Conservation (phyloP, 2,113 vertebrate species). For the Motacilla tschutschensis region DNA sequence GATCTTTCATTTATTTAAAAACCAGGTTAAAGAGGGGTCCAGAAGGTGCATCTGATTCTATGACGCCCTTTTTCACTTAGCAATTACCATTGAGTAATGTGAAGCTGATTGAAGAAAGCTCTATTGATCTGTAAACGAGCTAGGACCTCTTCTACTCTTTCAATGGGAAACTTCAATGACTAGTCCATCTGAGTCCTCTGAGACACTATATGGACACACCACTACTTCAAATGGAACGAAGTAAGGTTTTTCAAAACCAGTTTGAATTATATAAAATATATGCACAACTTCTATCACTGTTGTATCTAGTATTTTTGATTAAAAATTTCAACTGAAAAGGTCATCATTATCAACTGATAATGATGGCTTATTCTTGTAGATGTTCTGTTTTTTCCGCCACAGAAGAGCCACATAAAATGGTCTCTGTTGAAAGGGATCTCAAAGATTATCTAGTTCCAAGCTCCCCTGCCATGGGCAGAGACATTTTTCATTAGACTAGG, state of each 20-base stretch:
- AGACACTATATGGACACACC: background rate
- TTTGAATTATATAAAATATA: background rate
- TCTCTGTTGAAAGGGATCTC: background rate
- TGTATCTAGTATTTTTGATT: background rate
- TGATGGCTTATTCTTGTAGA: background rate
- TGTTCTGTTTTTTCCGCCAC: background rate
- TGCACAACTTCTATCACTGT: background rate
- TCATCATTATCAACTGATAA: background rate
- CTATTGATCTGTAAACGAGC: background rate
- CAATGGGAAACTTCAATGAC: background rate
- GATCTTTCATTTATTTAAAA: background rate
- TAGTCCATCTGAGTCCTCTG: background rate
- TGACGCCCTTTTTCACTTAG: background rate
- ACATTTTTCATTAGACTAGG: background rate
- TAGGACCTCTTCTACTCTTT: background rate
- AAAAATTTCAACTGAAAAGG: background rate
- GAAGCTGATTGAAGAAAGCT: background rate
- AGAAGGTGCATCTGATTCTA: background rate
- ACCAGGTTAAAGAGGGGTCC: background rate
- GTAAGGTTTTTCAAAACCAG: background rate
- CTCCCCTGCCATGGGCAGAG: background rate
- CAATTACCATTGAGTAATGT: background rate
- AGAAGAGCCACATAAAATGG: background rate
- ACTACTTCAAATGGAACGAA: background rate
- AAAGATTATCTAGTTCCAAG: background rate